Base-by-base conservation (phyloP, 1,140 invertebrate genomes). In the Bathynomus jamesi region DNA sequence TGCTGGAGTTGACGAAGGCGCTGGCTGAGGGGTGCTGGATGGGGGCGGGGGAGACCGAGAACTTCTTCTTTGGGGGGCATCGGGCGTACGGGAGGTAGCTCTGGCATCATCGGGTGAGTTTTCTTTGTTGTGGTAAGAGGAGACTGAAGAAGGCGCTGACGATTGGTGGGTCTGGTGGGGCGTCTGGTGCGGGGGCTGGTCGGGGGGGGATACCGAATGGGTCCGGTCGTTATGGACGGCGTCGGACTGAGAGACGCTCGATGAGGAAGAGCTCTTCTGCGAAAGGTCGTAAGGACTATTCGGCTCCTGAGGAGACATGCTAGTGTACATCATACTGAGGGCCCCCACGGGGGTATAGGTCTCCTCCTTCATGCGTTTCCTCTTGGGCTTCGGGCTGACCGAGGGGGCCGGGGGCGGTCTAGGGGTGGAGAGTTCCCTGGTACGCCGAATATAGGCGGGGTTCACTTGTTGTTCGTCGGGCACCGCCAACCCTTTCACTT, bases 401-500 rank as follows among this genome's bases (percentile, higher is more conserved):
- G 75, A 68, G 61, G 75, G 71, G 11, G 72, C 75, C 13, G 69
- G 66, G 8, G 75, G 72, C 17, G 75, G 75, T 65, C 75, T 73
- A 28, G 67, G 68, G 64, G 70, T 66, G 4, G 72, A 71, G 61
- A 69, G 32, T 25, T 72, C 72, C 11, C 70, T 68, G 53, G 68
- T 73, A 66, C 75, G 69, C 11, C 40, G 40, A 53, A 53, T 53
- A 53, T 53, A 53, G 11, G 40, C 40, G 21, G 40, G 40, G 40
- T 53, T 53, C 29, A 76, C 62, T 24, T 73, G 72, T 25, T 71
- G 72, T 63, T 73, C 75, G 71, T 76, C 75, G 17, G 75, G 75
- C 27, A 76, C 72, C n/a, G 75, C 75, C 40, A 77, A 53, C 40
- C 81, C 80, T 78, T 81, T 81, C 27, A 81, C 79, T 71, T 80